Base-by-base conservation (phyloP, 2,797 vertebrate species). In the Sebastes oblongus region DNA sequence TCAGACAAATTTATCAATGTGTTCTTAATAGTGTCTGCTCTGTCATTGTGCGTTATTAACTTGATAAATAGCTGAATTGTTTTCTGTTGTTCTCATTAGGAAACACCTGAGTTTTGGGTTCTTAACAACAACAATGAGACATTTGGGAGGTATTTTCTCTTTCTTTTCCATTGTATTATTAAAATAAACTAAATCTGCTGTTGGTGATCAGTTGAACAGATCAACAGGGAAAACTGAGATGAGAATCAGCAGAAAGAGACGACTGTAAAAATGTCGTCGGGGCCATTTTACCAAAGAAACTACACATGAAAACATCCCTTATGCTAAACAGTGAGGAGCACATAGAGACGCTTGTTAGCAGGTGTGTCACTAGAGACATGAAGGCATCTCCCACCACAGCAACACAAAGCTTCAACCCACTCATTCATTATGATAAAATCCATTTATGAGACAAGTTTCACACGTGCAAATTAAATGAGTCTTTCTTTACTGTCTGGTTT, bases 21-120 rank as follows among this genome's bases (percentile, higher is more conserved):
- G 24, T 16, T 73, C 13, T 34, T 69, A 75, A 58, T 22, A 22
- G 80, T 4, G 16, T 69, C 62, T n/a, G 56, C 20, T 78, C 30
- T 55, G 64, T 74, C 76, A 46, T 16, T 46, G 59, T 30, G 42
- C 32, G 1, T 89, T 82, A 80, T 84, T 78, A 82, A 12, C 72
- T n/a, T 60, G 80, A 85, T 32, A 67, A 76, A 86, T 62, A 8
- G 58, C 50, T 11, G 52, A n/a, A 22, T 25, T 59, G 14, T 66
- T 67, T 58, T 66, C 58, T 32, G 55, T 16, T 18, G 74, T 2
- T 2, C 74, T 85, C 70, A 65, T 85, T 75, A 78, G 66, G 66
- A 72, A 78, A 58, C 73, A 70, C 58, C 65, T 62, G 66, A 54
- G 66, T 55, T 54, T 22, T 52, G 54, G 52, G 46, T 66, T 54